Evolutionary conservation across 2,888 invertebrate genomes (phyloP), one percentile per base, ranked within the genome.

Genomic region (Andrena marginata): DNA sequence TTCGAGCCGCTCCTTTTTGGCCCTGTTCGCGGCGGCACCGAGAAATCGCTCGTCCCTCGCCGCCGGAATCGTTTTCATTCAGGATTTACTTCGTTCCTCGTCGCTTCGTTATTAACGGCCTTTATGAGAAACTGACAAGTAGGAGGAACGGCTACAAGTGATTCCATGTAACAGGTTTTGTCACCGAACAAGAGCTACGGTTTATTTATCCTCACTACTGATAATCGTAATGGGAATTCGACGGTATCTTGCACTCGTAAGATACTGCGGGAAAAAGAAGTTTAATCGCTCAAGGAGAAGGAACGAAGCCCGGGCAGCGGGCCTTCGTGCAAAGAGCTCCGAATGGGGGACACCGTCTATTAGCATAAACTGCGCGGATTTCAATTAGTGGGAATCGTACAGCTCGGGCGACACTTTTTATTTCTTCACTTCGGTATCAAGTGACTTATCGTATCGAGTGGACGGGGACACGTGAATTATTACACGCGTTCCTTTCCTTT

Each of bases 41-140:
- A 62, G 71, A 62, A 62, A 71, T 62, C 71, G 71, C 31, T 60
- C 20, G 60, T 29, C 51, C 31, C 74, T 65, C 59, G 29, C 20
- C 51, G 23, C 35, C 6, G 49, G 49, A 16, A 29, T 64, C 48
- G 42, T 70, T 70, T 54, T 62, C 23, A 60, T 20, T 20, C 48
- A 54, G 54, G 54, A 20, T 54, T n/a, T 1, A 20, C 54, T 8
- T 2, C 20, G 42, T 16, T 48, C 42, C 16, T 20, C 10, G 20
- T 10, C 26, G 8, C 26, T 23, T 10, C 56, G 26, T 20, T 56
- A 13, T 54, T 54, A 54, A 54, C 8, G 20, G 20, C 54, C 20
- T 54, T 54, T 20, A 10, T 2, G n/a, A 23, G 7, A 54, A 8
- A 0, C 20, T 54, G 20, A 54, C 23, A 20, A 54, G 54, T 8